phyloP scores from a whole-genome alignment of 2,797 vertebrate genomes.

The Loriculus beryllinus region DNA sequence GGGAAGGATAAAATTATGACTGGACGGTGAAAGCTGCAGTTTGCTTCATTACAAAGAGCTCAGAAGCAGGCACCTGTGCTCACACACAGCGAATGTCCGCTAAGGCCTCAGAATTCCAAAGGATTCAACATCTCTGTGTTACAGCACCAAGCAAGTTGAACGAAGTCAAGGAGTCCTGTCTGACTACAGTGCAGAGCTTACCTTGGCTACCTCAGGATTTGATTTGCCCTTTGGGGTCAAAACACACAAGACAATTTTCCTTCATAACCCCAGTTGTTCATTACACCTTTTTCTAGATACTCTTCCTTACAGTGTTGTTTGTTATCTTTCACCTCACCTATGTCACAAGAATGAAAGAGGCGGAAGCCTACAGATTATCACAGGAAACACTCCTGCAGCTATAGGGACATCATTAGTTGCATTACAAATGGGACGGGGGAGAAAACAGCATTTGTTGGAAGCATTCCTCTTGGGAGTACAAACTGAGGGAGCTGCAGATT shows the following conservation, averaged over 20 bases:
- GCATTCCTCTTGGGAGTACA: not conserved
- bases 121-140: not conserved
- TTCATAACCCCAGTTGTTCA: not conserved
- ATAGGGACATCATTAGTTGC: not conserved
- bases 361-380: not conserved
- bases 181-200: not conserved
- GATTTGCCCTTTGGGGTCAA: not conserved
- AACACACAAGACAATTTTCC: not conserved
- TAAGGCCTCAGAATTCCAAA: not conserved
- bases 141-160: not conserved
- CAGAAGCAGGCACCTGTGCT: not conserved
- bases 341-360: not conserved
- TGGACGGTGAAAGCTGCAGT: not conserved
- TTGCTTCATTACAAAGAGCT: not conserved
- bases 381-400: not conserved
- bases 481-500: not conserved
- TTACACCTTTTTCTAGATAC: not conserved
- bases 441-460: not conserved
- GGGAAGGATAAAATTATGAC: not conserved
- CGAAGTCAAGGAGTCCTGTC: fast-evolving
- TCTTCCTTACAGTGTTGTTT: not conserved
- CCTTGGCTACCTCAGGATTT: not conserved
- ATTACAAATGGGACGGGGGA: not conserved
- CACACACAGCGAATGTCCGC: not conserved
- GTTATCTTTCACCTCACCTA: not conserved